phyloP scores from a whole-genome alignment of 2,113 vertebrate genomes.

The Corapipo altera region DNA sequence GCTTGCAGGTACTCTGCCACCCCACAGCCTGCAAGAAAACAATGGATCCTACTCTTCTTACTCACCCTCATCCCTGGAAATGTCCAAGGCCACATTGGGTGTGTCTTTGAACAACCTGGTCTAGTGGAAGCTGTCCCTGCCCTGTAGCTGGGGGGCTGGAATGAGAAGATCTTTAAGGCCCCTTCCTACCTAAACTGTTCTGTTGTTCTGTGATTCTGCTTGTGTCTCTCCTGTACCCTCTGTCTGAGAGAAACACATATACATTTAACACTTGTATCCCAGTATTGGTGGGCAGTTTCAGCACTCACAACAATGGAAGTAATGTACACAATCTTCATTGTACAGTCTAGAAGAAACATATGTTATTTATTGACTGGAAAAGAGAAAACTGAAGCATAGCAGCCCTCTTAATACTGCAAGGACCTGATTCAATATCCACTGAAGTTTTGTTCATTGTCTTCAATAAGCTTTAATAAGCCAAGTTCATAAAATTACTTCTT shows the following conservation, averaged over 20 bases:
- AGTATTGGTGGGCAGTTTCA: background rate
- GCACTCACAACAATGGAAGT: background rate
- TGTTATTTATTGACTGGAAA: background rate
- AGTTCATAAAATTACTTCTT: constrained; percentile 5
- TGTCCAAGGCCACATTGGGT: background rate
- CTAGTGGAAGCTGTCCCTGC: background rate
- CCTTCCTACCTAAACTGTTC: background rate
- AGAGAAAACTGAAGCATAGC: background rate
- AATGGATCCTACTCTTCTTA: background rate
- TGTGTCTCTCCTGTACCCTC: background rate
- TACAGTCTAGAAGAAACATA: background rate
- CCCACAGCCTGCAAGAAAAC: background rate
- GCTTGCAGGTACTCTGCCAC: background rate
- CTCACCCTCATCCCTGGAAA: background rate
- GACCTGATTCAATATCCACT: background rate
- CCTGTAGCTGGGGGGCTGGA: background rate
- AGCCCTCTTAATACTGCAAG: background rate
- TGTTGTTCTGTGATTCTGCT: background rate
- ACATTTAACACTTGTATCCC: background rate
- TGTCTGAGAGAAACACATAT: background rate
- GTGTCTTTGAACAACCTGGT: background rate
- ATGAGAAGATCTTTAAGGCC: background rate
- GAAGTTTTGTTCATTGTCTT: background rate
- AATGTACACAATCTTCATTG: background rate
- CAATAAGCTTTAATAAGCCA: constrained; percentile 1